A percentile compares a stretch with the other conserved stretches of the same genome.
These are phyloP conservation scores for Meteorus colon DNA, from an alignment of 2,888 invertebrate genomes.

Conservation along the genomic window DNA sequence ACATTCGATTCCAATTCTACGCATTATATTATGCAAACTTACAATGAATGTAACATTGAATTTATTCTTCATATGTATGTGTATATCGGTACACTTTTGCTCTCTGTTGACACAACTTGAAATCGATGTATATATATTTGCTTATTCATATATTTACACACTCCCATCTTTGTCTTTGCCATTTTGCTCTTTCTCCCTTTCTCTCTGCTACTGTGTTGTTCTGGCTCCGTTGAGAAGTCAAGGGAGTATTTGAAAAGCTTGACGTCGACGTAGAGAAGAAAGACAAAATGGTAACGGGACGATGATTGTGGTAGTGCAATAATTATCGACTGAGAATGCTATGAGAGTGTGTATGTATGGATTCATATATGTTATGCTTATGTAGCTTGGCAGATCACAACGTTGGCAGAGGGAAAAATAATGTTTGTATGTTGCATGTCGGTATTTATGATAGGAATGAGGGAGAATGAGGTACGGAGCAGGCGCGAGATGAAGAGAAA, in stretches of 20 bases:
- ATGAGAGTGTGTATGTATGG: conserved; percentile 42
- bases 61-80: conserved; percentile 1
- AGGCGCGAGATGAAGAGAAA: conserved; percentile 38
- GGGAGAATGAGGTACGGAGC: conserved; percentile 32
- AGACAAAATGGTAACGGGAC: conserved; percentile 48
- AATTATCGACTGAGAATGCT: conserved; percentile 63
- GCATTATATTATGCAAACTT: conserved; percentile 26
- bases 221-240: conserved; percentile 41
- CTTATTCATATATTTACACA: conserved; percentile 1
- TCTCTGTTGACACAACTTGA: background rate
- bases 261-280: conserved; percentile 30
- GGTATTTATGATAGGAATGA: background rate
- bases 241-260: conserved; percentile 39
- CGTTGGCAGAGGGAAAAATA: conserved; percentile 22
- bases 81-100: background rate
- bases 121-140: background rate
- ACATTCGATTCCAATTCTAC: conserved; percentile 8
- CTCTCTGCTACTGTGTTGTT: conserved; percentile 17
- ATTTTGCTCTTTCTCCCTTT: conserved; percentile 12
- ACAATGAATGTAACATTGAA: conserved; percentile 32
- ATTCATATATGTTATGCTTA: background rate
- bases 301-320: conserved; percentile 62
- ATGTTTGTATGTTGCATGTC: background rate
- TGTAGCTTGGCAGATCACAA: background rate
- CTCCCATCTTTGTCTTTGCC: conserved; percentile 11